Percentiles rank a stretch among this genome's conserved stretches.
Evolutionary conservation across 2,888 invertebrate genomes (phyloP).

Genomic region (Phytoseiulus persimilis): DNA sequence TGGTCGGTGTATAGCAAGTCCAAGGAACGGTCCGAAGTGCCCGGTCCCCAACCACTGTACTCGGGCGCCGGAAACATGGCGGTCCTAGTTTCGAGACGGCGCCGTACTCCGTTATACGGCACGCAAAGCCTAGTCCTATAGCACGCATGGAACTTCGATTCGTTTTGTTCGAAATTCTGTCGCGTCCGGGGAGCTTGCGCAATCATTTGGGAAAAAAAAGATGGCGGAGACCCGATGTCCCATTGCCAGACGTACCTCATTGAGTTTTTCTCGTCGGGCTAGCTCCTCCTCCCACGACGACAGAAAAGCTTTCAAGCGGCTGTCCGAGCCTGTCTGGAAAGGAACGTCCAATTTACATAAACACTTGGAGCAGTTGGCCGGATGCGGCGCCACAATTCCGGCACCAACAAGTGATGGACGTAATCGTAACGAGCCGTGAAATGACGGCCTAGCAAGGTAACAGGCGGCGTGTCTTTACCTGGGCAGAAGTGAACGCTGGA

Average conservation of each 20-base stretch:
- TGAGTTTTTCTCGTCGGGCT: background rate
- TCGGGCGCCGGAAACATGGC: no score
- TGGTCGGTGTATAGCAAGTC: no score
- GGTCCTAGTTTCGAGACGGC: no score
- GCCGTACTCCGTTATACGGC: no score
- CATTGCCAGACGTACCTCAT: background rate
- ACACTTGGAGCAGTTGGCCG: background rate
- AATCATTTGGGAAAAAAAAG: no score
- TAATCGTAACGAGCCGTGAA: background rate
- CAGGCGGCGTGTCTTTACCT: background rate
- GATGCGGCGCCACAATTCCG: background rate
- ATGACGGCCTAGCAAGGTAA: background rate
- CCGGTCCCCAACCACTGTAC: no score
- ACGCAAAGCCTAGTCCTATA: no score
- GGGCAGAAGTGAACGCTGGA: background rate
- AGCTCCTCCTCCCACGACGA: conserved; percentile 33
- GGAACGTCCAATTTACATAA: background rate
- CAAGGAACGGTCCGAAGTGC: no score
- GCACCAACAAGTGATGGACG: background rate
- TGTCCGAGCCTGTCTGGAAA: background rate
- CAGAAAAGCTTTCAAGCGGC: conserved; percentile 22
- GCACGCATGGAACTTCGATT: no score
- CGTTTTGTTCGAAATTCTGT: no score
- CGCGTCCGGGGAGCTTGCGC: no score
- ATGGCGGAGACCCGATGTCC: no score